Conservation (phyloP, 2,888 invertebrate genomes). For the Hypercompe scribonia region DNA sequence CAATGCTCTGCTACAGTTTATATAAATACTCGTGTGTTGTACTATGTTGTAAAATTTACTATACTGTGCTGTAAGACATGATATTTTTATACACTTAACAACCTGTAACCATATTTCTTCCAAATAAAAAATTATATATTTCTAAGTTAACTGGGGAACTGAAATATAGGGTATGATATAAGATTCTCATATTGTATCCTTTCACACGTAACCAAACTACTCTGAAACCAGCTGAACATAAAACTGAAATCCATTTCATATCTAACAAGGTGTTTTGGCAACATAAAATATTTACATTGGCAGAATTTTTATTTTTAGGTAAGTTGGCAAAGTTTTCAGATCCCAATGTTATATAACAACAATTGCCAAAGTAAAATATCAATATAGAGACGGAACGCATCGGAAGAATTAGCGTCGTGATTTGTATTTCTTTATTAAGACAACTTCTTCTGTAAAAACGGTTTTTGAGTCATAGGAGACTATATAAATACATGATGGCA, state of each 20-base stretch:
- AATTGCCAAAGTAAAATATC: not conserved
- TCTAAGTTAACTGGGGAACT: not conserved
- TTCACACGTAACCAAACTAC: not conserved
- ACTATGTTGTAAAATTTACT: too few relatives aligned
- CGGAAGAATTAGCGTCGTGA: too few relatives aligned
- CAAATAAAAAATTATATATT: not conserved
- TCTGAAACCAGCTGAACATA: not conserved
- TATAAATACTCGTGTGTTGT: too few relatives aligned
- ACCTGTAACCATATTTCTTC: not conserved
- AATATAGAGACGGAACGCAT: too few relatives aligned
- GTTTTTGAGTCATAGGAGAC: too few relatives aligned
- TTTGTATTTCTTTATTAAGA: too few relatives aligned
- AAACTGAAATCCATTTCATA: not conserved
- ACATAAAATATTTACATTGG: slow-evolving; percentile 6
- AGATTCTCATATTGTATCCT: not conserved
- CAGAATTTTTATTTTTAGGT: slow-evolving; percentile 6
- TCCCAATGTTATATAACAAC: not conserved
- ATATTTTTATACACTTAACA: not conserved
- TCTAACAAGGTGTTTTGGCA: slow-evolving; percentile 15
- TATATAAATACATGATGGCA: too few relatives aligned
- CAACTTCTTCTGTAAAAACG: too few relatives aligned
- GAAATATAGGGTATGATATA: not conserved
- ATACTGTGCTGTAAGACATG: too few relatives aligned
- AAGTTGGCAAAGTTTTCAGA: not conserved
- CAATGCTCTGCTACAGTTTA: too few relatives aligned